These are phyloP conservation scores for Rhabdophis nuchalis DNA, from an alignment of 2,797 vertebrate species.

Conservation along the genomic window DNA sequence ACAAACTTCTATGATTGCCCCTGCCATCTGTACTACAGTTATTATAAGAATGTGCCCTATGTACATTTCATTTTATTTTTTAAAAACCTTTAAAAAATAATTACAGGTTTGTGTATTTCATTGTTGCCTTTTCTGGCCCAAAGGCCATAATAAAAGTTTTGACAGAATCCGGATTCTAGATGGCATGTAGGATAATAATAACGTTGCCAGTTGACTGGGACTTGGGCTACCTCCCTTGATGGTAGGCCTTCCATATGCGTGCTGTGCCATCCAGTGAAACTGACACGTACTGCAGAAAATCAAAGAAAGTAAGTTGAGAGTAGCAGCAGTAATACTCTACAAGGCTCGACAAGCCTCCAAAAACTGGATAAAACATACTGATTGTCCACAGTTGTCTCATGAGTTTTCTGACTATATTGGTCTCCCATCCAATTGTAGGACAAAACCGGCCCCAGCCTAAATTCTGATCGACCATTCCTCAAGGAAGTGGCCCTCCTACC, in stretches of 20 bases:
- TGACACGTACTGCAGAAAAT: constrained; percentile 48
- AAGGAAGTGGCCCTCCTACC: constrained; percentile 17
- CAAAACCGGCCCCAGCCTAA: neutral
- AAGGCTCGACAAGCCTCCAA: neutral
- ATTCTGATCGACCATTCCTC: neutral
- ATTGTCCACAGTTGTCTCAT: neutral
- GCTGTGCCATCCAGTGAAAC: constrained; percentile 54
- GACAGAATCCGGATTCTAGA: neutral
- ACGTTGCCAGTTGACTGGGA: neutral
- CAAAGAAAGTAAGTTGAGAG: neutral
- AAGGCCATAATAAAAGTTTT: neutral
- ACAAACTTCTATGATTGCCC: neutral
- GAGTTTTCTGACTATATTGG: neutral
- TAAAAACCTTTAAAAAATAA: neutral
- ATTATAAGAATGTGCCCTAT: neutral
- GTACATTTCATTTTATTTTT: neutral
- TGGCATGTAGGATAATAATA: neutral
- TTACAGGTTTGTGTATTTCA: neutral
- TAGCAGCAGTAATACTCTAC: neutral
- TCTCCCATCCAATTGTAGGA: neutral
- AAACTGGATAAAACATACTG: neutral
- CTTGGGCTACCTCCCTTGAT: neutral
- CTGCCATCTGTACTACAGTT: neutral
- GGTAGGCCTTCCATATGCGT: constrained; percentile 54
- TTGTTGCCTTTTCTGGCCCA: neutral